phyloP scores from a whole-genome alignment of 2,888 invertebrate species.

The Drosophila multiciliata region DNA sequence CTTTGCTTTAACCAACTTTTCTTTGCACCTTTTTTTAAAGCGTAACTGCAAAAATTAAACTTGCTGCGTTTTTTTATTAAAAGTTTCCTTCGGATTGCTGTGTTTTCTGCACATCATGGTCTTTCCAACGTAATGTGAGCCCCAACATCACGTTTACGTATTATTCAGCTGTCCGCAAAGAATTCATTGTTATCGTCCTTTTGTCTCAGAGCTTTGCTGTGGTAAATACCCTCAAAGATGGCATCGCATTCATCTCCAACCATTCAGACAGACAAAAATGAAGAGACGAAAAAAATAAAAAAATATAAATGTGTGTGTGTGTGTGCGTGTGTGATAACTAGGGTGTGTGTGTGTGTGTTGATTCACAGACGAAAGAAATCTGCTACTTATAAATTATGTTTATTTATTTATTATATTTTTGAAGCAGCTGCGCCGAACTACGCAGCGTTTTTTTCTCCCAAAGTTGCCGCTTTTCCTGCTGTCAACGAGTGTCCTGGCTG shows the following conservation, averaged over 20 bases:
- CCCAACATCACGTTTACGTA: slow-evolving; percentile 24
- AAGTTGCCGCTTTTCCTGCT: slow-evolving; percentile 43
- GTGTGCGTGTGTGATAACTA: background rate
- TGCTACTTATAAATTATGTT: slow-evolving; percentile 81
- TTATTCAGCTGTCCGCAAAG: slow-evolving; percentile 32
- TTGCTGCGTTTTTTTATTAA: slow-evolving; percentile 31
- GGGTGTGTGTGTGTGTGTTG: slow-evolving; percentile 41
- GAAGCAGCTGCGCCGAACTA: slow-evolving; percentile 77
- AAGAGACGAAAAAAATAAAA: slow-evolving; percentile 24
- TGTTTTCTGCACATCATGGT: background rate
- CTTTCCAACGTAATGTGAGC: slow-evolving; percentile 11
- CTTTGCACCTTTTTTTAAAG: background rate
- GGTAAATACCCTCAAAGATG: slow-evolving; percentile 65
- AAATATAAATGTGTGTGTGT: background rate
- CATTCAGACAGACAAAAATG: slow-evolving; percentile 47
- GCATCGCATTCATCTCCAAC: slow-evolving; percentile 62
- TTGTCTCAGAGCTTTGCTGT: slow-evolving; percentile 56
- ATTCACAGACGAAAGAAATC: slow-evolving; percentile 75
- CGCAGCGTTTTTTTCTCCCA: slow-evolving; percentile 60
- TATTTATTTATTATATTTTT: slow-evolving; percentile 80
- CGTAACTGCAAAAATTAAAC: slow-evolving; percentile 4
- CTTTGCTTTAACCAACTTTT: background rate
- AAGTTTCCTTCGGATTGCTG: background rate
- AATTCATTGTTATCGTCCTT: slow-evolving; percentile 46
- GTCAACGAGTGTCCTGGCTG: slow-evolving; percentile 57